phyloP scores from a whole-genome alignment of 2,797 vertebrate species.

The Cottoperca gobio region DNA sequence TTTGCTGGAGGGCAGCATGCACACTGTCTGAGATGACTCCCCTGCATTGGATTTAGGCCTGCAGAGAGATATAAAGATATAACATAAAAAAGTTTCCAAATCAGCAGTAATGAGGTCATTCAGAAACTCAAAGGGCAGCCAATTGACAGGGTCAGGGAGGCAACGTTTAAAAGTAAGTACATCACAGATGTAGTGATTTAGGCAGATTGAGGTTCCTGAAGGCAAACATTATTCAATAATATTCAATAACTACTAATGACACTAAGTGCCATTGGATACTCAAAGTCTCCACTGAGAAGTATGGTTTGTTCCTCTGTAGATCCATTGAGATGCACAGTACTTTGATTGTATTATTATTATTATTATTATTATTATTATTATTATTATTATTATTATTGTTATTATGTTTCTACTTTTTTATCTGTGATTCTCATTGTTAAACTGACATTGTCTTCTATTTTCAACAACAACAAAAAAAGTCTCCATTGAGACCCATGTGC shows the following conservation, averaged over 20 bases:
- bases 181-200: constrained; percentile 3
- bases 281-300: background rate
- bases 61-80: constrained; percentile 19
- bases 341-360: too few relatives aligned
- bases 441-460: too few relatives aligned
- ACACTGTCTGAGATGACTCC: constrained; percentile 5
- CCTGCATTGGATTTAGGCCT: constrained; percentile 31
- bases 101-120: constrained; percentile 19
- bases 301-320: too few relatives aligned
- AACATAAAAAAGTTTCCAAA: background rate
- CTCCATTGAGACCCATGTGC: background rate
- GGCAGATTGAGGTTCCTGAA: background rate
- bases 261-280: background rate
- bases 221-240: background rate
- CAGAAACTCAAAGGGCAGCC: constrained; percentile 13
- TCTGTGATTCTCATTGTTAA: too few relatives aligned
- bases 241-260: background rate
- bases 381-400: too few relatives aligned
- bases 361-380: too few relatives aligned
- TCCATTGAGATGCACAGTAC: too few relatives aligned
- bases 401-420: too few relatives aligned
- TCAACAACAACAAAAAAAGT: too few relatives aligned
- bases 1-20: constrained; percentile 28
- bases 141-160: background rate
- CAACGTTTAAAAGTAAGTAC: background rate